A percentile compares a stretch with the other conserved stretches of the same genome.
Evolutionary conservation across 1,140 invertebrate species (phyloP).

Genomic region (Lerema accius): DNA sequence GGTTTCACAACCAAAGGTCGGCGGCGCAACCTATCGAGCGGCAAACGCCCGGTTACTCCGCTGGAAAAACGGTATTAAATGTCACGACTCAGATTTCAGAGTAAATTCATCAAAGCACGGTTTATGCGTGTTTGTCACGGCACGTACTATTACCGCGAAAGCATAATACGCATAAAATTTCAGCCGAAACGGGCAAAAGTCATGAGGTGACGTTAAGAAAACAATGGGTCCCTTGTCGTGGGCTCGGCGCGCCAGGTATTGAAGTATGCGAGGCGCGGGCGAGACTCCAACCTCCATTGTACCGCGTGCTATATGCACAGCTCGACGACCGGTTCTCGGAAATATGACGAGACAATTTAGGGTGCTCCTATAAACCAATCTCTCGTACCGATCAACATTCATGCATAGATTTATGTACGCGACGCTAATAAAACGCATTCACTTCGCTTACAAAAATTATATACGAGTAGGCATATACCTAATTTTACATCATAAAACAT

Average conservation of each 20-base stretch:
- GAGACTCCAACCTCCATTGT: slow-evolving; percentile 59
- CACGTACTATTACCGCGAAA: slow-evolving; percentile 44
- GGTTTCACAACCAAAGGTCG: slow-evolving; percentile 64
- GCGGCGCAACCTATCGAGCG: slow-evolving; percentile 54
- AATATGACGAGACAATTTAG: slow-evolving; percentile 45
- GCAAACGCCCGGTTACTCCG: slow-evolving; percentile 56
- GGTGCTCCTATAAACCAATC: slow-evolving; percentile 10
- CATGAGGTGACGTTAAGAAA: slow-evolving; percentile 42
- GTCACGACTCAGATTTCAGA: slow-evolving; percentile 12
- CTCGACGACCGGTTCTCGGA: slow-evolving; percentile 66
- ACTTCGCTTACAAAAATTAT: too few relatives aligned
- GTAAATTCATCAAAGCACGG: slow-evolving; percentile 15
- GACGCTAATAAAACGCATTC: background rate
- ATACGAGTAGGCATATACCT: too few relatives aligned
- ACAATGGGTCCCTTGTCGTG: slow-evolving; percentile 55
- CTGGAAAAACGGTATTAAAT: slow-evolving; percentile 47
- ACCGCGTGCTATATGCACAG: slow-evolving; percentile 49
- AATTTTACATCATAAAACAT: too few relatives aligned
- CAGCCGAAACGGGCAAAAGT: slow-evolving; percentile 45
- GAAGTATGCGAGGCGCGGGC: slow-evolving; percentile 45
- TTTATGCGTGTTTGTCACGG: slow-evolving; percentile 41
- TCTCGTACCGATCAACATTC: background rate
- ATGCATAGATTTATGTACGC: background rate
- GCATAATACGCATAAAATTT: slow-evolving; percentile 41
- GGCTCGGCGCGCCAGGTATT: slow-evolving; percentile 40